These are phyloP conservation scores for Suncus etruscus DNA, from an alignment of 2,113 vertebrate genomes.

Conservation along the genomic window DNA sequence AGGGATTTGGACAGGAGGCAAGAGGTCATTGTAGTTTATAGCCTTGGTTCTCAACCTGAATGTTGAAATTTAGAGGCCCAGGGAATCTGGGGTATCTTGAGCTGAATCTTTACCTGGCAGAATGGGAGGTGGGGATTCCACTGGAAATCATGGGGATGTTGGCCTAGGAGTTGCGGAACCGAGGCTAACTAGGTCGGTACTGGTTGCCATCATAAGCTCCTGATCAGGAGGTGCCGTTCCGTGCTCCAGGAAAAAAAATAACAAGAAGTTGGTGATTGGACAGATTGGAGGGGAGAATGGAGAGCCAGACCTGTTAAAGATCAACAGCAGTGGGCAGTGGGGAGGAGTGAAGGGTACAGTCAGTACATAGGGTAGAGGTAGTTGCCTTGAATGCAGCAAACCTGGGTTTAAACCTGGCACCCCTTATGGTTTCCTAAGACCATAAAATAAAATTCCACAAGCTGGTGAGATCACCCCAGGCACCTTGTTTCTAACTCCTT, in stretches of 20 bases:
- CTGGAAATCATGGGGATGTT: slow-evolving; percentile 3
- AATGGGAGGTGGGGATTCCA: background rate
- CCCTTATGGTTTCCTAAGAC: too few relatives aligned
- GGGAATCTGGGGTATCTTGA: background rate
- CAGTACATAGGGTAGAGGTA: too few relatives aligned
- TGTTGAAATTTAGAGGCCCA: background rate
- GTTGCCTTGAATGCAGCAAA: too few relatives aligned
- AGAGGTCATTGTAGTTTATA: background rate
- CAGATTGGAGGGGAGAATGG: background rate
- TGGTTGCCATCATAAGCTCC: slow-evolving; percentile 24
- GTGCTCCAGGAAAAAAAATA: slow-evolving; percentile 8
- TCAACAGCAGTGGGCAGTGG: background rate
- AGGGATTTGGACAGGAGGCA: background rate
- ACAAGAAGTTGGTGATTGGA: background rate
- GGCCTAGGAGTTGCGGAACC: background rate
- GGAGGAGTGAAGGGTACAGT: too few relatives aligned
- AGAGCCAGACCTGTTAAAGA: slow-evolving; percentile 26
- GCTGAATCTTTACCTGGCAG: background rate
- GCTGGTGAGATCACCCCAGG: too few relatives aligned
- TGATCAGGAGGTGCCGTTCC: background rate
- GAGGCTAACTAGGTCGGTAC: background rate
- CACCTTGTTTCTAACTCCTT: too few relatives aligned
- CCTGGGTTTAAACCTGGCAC: too few relatives aligned
- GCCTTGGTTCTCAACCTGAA: background rate
- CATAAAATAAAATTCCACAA: too few relatives aligned